Conservation (phyloP, 2,888 invertebrate species). For the Macropis europaea region DNA sequence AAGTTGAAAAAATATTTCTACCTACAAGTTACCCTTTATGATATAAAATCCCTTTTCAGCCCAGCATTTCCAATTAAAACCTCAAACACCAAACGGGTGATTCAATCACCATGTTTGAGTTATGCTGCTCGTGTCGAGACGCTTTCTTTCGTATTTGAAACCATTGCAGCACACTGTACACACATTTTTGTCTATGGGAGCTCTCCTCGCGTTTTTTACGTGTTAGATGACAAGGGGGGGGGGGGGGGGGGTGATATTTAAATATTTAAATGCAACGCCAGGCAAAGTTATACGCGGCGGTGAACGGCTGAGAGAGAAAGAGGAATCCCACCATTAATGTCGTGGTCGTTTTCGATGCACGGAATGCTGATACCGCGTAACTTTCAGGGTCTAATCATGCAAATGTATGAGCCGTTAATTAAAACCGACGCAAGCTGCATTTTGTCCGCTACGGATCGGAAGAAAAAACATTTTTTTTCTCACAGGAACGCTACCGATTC, state of each 20-base stretch:
- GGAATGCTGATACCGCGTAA: constrained; percentile 59
- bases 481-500: not conserved
- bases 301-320: constrained; percentile 17
- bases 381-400: constrained; percentile 61
- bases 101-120: too few species aligned
- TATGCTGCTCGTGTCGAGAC: too few species aligned
- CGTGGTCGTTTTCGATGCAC: constrained; percentile 53
- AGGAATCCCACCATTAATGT: constrained; percentile 54
- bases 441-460: constrained; percentile 9
- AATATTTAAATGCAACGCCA: constrained; percentile 52
- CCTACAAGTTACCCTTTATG: too few species aligned
- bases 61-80: too few species aligned
- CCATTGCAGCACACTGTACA: too few species aligned
- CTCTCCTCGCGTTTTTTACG: not conserved
- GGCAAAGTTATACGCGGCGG: constrained; percentile 39
- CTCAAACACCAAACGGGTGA: too few species aligned
- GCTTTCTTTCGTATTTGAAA: too few species aligned
- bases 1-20: too few species aligned
- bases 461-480: not conserved
- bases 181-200: not conserved
- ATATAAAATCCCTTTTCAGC: too few species aligned
- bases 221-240: not conserved
- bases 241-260: constrained; percentile 31
- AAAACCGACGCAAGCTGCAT: constrained; percentile 53
- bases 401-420: constrained; percentile 65